Evolutionary conservation across 2,113 vertebrate species (phyloP).

Genomic region (Oreotragus oreotragus): DNA sequence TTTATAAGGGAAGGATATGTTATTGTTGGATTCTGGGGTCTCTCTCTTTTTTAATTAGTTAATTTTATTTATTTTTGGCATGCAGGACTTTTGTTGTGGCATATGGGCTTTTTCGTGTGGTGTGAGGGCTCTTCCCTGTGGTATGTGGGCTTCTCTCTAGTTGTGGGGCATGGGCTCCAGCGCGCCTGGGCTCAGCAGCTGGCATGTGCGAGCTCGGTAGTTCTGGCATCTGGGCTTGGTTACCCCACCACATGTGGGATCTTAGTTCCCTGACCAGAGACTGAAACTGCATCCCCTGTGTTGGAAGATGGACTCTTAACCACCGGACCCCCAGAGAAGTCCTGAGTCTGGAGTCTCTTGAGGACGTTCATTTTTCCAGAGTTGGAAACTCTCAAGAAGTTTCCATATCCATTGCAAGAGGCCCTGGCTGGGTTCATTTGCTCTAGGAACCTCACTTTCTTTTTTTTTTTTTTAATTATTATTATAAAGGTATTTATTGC

Average conservation of each 20-base stretch:
- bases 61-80: neutral
- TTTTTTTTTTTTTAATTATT: neutral
- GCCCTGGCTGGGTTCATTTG: neutral
- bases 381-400: neutral
- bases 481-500: neutral
- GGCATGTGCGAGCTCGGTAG: neutral
- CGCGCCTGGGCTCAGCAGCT: neutral
- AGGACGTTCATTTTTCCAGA: neutral
- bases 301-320: neutral
- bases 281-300: neutral
- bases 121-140: neutral
- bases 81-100: neutral
- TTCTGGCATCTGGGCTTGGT: neutral
- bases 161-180: neutral
- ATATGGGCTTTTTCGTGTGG: neutral
- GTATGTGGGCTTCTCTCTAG: neutral
- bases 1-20: conserved; percentile 95
- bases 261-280: neutral
- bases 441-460: neutral
- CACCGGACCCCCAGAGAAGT: neutral
- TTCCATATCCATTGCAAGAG: neutral
- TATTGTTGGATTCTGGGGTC: conserved; percentile 79
- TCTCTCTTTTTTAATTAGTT: conserved; percentile 43
- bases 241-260: neutral
- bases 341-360: conserved; percentile 76